phyloP scores from a whole-genome alignment of 2,797 vertebrate genomes.

The Phataginus tricuspis region DNA sequence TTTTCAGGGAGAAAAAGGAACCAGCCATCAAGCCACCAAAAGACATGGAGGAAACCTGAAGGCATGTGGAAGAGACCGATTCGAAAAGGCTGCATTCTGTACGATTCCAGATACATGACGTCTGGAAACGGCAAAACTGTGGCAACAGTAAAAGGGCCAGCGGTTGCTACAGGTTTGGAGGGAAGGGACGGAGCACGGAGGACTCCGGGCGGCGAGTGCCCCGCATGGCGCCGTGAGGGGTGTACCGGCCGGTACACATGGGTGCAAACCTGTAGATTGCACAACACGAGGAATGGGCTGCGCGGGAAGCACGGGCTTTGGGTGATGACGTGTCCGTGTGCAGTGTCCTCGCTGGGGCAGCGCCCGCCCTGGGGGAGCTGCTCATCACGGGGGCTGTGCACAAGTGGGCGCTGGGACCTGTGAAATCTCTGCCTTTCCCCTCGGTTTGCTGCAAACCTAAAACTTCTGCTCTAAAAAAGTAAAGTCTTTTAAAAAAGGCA shows the following conservation, averaged over 20 bases:
- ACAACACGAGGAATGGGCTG: background rate
- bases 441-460: background rate
- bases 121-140: background rate
- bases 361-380: background rate
- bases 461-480: background rate
- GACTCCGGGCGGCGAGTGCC: too few species aligned
- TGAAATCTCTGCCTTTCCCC: background rate
- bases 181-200: background rate
- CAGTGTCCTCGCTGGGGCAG: too few species aligned
- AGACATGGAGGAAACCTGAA: background rate
- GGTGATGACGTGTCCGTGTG: background rate
- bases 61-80: background rate
- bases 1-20: background rate
- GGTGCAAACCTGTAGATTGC: background rate
- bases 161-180: background rate
- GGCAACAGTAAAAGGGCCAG: background rate
- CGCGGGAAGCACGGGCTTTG: background rate
- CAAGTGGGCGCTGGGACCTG: rapidly evolving
- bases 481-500: background rate
- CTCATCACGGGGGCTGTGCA: background rate
- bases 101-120: background rate
- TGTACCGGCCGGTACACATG: too few species aligned
- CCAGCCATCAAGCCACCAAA: background rate
- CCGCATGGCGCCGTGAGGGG: too few species aligned
- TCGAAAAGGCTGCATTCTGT: background rate